Percentiles rank a stretch among this genome's conserved stretches.
Evolutionary conservation across 1,140 invertebrate genomes (phyloP).

Genomic region (Oryctes rhinoceros): DNA sequence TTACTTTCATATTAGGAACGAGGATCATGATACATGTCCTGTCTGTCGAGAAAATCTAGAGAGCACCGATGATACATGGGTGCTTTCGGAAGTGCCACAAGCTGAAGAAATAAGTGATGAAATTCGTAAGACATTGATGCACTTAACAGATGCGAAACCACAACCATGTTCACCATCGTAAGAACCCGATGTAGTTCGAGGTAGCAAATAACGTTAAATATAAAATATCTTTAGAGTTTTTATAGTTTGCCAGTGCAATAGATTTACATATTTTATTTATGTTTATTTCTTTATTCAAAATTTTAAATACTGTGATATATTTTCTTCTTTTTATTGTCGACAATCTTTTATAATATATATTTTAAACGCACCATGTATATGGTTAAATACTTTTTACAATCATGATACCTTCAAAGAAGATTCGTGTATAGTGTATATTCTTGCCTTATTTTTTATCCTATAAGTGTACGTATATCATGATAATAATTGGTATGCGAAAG

Average conservation of each 20-base stretch:
- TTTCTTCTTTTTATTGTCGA: neutral
- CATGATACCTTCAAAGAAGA: neutral
- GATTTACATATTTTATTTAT: neutral
- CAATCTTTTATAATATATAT: neutral
- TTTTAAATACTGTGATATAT: slow-evolving; percentile 12
- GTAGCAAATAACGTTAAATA: neutral
- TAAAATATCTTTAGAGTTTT: neutral
- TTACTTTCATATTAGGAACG: slow-evolving; percentile 65
- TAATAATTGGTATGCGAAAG: neutral
- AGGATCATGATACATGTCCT: slow-evolving; percentile 73
- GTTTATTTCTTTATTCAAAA: neutral
- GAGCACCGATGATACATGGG: slow-evolving; percentile 73
- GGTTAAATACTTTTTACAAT: neutral
- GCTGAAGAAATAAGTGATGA: slow-evolving; percentile 69
- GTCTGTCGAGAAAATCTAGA: slow-evolving; percentile 70
- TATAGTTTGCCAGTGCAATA: neutral
- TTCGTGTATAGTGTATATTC: neutral
- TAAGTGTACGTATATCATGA: neutral
- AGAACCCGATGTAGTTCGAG: neutral
- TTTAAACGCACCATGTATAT: neutral
- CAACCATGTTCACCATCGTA: slow-evolving; percentile 37
- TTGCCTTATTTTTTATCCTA: neutral
- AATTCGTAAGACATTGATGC: slow-evolving; percentile 60
- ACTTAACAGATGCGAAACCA: slow-evolving; percentile 48
- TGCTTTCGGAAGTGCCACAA: slow-evolving; percentile 71